Percentiles rank a stretch among this genome's conserved stretches.
Evolutionary conservation across 2,113 vertebrate species (phyloP).

Genomic region (Pseudolaguvia tuberculata): DNA sequence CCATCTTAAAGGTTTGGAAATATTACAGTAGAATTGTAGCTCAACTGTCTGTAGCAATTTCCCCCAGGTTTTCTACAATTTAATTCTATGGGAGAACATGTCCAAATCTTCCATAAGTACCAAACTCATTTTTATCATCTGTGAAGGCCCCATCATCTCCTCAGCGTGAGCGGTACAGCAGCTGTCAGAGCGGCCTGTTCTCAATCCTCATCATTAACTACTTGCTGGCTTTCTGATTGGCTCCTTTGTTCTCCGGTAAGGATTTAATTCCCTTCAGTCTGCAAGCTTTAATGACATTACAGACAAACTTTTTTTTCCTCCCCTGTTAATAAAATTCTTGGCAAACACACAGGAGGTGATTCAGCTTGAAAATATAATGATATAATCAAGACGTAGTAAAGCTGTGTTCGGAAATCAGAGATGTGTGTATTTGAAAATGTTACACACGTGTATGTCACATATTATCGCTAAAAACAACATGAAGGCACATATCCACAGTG

Average conservation of each 20-base stretch:
- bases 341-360: slow-evolving; percentile 12
- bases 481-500: not conserved
- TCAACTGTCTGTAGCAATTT: slow-evolving; percentile 65
- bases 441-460: not conserved
- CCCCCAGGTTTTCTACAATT: slow-evolving; percentile 55
- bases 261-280: slow-evolving; percentile 64
- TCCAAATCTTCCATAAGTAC: slow-evolving; percentile 51
- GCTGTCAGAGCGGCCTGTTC: slow-evolving; percentile 55
- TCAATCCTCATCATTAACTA: slow-evolving; percentile 45
- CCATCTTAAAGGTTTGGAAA: slow-evolving; percentile 58
- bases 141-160: slow-evolving; percentile 58
- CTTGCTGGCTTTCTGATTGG: slow-evolving; percentile 57
- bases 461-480: not conserved
- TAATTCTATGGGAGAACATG: slow-evolving; percentile 55
- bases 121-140: slow-evolving; percentile 62
- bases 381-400: slow-evolving; percentile 22
- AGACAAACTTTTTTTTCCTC: slow-evolving; percentile 53
- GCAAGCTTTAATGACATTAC: slow-evolving; percentile 55
- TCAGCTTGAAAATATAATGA: not conserved
- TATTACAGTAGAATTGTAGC: slow-evolving; percentile 62
- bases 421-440: not conserved
- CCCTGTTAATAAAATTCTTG: slow-evolving; percentile 44
- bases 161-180: slow-evolving; percentile 58
- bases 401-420: not conserved
- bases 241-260: slow-evolving; percentile 54